A percentile compares a stretch with the other conserved stretches of the same genome.
Conservation (phyloP, 2,113 vertebrate genomes). For the Oryzias woworae region DNA sequence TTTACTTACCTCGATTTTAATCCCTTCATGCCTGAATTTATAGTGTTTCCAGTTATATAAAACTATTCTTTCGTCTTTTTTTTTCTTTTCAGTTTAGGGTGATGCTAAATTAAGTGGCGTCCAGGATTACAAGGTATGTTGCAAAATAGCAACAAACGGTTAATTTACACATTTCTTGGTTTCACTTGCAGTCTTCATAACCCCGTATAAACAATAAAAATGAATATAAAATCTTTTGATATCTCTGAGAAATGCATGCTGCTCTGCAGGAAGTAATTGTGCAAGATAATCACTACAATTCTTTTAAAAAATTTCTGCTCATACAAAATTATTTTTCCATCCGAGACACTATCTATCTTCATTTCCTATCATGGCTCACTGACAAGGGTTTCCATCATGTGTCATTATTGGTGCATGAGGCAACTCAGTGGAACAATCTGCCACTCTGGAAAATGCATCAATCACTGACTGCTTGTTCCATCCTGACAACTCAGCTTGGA, state of each 20-base stretch:
- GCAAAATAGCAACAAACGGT: too few species aligned
- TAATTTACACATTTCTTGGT: too few species aligned
- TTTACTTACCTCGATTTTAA: too few species aligned
- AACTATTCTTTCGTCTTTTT: too few species aligned
- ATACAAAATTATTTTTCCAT: slow-evolving; percentile 78
- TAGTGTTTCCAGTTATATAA: too few species aligned
- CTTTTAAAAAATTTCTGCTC: slow-evolving; percentile 73
- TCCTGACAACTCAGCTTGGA: slow-evolving; percentile 56
- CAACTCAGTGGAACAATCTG: slow-evolving; percentile 73
- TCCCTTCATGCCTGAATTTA: too few species aligned
- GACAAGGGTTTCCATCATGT: slow-evolving; percentile 82
- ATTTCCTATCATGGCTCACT: slow-evolving; percentile 71
- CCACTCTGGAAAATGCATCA: slow-evolving; percentile 75
- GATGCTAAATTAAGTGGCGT: too few species aligned
- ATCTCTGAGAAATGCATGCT: neutral
- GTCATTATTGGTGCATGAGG: slow-evolving; percentile 80
- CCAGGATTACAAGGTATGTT: too few species aligned
- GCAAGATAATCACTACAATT: slow-evolving; percentile 60
- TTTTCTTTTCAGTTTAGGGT: too few species aligned
- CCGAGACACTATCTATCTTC: slow-evolving; percentile 76
- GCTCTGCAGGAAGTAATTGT: slow-evolving; percentile 56
- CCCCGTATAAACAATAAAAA: neutral
- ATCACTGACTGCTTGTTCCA: slow-evolving; percentile 73
- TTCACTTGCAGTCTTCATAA: too few species aligned
- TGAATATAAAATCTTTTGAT: neutral